Conservation (phyloP, 2,113 vertebrate species). For the Strigops habroptila region DNA sequence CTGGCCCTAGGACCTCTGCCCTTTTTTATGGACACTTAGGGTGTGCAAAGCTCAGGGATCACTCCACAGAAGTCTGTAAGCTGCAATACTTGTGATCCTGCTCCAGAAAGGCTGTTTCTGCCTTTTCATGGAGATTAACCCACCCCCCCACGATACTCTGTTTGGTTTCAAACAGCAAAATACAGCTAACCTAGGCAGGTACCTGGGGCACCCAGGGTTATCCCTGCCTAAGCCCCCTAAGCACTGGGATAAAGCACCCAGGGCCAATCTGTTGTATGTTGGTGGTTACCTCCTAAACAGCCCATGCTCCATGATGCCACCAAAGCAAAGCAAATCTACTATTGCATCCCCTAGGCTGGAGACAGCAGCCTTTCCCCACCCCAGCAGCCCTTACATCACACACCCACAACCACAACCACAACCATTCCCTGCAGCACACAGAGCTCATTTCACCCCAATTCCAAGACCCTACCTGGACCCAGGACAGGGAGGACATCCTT, state of each 20-base stretch:
- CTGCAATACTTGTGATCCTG: neutral
- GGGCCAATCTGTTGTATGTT: rapidly evolving
- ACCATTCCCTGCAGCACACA: rapidly evolving
- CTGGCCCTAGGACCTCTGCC: neutral
- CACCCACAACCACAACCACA: neutral
- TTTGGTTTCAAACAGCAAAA: neutral
- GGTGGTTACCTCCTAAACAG: no score
- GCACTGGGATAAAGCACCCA: neutral
- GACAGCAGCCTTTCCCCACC: neutral
- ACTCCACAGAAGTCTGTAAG: rapidly evolving
- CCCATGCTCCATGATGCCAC: rapidly evolving
- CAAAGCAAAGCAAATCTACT: rapidly evolving
- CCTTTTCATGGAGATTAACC: neutral
- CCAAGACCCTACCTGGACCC: neutral
- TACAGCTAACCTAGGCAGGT: neutral
- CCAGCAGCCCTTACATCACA: rapidly evolving
- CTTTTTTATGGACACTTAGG: neutral
- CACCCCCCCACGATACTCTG: no score
- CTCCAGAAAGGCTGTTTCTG: neutral
- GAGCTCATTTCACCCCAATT: neutral
- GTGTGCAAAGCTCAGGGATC: neutral
- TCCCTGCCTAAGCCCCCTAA: neutral
- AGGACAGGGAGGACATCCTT: rapidly evolving
- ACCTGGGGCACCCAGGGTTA: neutral
- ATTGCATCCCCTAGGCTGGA: rapidly evolving